phyloP scores from a whole-genome alignment of 1,140 invertebrate species.

The Cardiocondyla obscurior region DNA sequence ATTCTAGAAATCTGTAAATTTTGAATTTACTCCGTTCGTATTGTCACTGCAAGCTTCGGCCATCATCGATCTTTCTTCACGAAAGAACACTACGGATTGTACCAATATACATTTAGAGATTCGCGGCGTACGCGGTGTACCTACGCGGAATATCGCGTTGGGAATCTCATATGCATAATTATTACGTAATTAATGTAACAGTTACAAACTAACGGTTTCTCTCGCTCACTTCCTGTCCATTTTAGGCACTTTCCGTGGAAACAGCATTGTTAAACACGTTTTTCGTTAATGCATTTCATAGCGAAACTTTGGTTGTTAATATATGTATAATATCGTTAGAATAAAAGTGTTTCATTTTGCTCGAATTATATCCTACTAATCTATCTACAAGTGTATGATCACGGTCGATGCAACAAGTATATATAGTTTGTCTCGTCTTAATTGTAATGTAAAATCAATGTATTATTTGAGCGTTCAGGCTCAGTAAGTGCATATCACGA shows the following conservation, averaged over 20 bases:
- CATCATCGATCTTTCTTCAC: slow-evolving; percentile 4
- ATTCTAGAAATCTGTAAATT: background rate
- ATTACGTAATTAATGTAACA: slow-evolving; percentile 41
- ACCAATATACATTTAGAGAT: background rate
- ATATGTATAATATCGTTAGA: slow-evolving; percentile 48
- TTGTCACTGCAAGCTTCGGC: background rate
- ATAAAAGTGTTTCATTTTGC: slow-evolving; percentile 31
- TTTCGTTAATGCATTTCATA: slow-evolving; percentile 43
- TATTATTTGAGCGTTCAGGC: slow-evolving; percentile 43
- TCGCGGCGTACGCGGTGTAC: background rate
- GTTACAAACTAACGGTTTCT: slow-evolving; percentile 61
- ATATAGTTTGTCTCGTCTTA: slow-evolving; percentile 34
- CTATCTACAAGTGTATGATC: slow-evolving; percentile 44
- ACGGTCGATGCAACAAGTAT: slow-evolving; percentile 45
- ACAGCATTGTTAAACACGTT: slow-evolving; percentile 52
- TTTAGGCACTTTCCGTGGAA: slow-evolving; percentile 68
- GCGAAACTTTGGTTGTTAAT: slow-evolving; percentile 67
- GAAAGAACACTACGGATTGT: background rate
- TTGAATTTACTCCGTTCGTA: background rate
- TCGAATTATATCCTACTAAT: slow-evolving; percentile 38
- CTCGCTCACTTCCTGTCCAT: background rate
- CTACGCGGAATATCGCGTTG: background rate
- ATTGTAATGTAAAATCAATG: slow-evolving; percentile 21
- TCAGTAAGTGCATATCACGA: slow-evolving; percentile 49
- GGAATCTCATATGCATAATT: slow-evolving; percentile 9